phyloP scores from a whole-genome alignment of 2,888 invertebrate species.

The Ariolimax columbianus region DNA sequence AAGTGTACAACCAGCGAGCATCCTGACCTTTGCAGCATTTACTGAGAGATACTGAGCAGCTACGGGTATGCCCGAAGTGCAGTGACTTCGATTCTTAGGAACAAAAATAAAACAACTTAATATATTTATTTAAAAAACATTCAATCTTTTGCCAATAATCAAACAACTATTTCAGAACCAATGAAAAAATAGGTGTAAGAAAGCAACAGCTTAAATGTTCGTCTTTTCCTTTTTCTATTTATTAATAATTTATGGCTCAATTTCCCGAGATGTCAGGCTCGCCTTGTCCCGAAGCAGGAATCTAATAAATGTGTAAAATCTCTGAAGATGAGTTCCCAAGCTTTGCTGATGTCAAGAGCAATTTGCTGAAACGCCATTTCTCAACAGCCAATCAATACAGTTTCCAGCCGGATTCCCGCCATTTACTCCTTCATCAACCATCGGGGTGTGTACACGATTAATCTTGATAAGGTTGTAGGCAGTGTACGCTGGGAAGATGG shows the following conservation, averaged over 20 bases:
- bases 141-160: no score
- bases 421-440: background rate
- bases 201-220: background rate
- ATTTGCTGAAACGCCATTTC: slow-evolving; percentile 7
- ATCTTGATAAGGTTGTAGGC: background rate
- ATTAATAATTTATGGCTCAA: slow-evolving; percentile 8
- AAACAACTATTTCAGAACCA: no score
- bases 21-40: no score
- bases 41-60: no score
- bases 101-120: no score
- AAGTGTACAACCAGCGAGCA: no score
- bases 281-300: background rate
- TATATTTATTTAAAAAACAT: no score
- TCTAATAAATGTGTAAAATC: background rate
- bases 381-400: slow-evolving; percentile 9
- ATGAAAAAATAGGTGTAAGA: no score
- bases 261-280: background rate
- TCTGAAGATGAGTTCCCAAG: background rate
- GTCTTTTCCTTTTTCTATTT: background rate
- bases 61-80: no score
- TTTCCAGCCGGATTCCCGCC: background rate
- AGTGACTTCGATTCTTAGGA: no score
- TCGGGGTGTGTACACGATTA: background rate
- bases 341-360: slow-evolving; percentile 9
- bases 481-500: no score